Percentiles rank a stretch among this genome's conserved stretches.
These are phyloP conservation scores for Macrosoma leucophasiata DNA, from an alignment of 2,888 invertebrate species.

Conservation along the genomic window DNA sequence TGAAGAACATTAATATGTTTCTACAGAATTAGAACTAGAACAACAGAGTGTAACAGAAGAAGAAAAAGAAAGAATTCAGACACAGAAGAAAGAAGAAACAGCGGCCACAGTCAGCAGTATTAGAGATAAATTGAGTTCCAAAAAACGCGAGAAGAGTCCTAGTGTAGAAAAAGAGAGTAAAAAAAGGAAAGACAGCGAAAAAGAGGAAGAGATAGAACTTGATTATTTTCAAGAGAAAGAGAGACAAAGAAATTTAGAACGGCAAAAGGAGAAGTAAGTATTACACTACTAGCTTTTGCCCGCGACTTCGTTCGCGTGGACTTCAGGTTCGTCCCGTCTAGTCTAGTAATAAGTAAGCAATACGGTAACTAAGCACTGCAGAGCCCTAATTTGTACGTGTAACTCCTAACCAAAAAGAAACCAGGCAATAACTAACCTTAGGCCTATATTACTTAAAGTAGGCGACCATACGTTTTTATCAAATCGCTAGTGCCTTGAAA, in stretches of 20 bases:
- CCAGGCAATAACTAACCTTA: too few relatives aligned
- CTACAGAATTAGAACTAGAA: constrained; percentile 56
- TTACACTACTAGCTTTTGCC: too few relatives aligned
- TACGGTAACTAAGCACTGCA: too few relatives aligned
- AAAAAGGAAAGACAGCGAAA: constrained; percentile 34
- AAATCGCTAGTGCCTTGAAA: too few relatives aligned
- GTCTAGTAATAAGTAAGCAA: too few relatives aligned
- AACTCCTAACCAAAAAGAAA: too few relatives aligned
- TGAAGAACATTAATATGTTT: constrained; percentile 7
- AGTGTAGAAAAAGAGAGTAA: constrained; percentile 35
- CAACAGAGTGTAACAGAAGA: constrained; percentile 40
- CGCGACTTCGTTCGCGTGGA: too few relatives aligned
- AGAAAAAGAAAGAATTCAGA: constrained; percentile 37
- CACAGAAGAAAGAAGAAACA: constrained; percentile 42
- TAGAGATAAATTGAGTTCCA: constrained; percentile 50
- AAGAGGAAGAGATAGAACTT: constrained; percentile 45
- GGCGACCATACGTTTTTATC: too few relatives aligned
- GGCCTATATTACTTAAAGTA: too few relatives aligned
- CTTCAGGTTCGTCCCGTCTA: too few relatives aligned
- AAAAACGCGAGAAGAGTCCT: constrained; percentile 50
- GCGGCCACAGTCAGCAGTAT: constrained; percentile 51
- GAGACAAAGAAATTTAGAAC: constrained; percentile 74
- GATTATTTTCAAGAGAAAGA: constrained; percentile 81
- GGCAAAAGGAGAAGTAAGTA: constrained; percentile 75
- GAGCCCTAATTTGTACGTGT: too few relatives aligned